Base-by-base conservation (phyloP, 1,140 invertebrate genomes). In the Tachypleus tridentatus region DNA sequence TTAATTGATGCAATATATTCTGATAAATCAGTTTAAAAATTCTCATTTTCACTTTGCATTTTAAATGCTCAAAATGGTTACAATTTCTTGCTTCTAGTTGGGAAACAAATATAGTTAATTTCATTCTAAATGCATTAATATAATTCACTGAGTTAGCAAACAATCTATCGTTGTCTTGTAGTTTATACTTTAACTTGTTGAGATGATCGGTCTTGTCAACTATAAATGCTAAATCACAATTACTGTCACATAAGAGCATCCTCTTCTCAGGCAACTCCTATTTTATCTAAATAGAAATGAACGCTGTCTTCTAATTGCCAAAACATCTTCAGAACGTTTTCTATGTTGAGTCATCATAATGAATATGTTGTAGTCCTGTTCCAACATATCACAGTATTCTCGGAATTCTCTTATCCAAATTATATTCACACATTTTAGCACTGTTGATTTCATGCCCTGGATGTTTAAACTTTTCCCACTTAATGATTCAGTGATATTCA, bases 111-210 rank as follows among this genome's bases (percentile, higher is more conserved):
- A 2, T 3, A 62, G 11, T 54, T 54, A 62, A 54, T 62, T 52
- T 54, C 60, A 29, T 62, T 62, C 53, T 4, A 62, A 62, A 53
- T 62, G 50, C 52, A 62, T 29, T 29, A 29, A 29, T 29, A 29
- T 29, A 0, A 29, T 29, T 29, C 29, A 29, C 29, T 29, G 2
- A 1, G 29, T 29, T 1, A 29, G 29, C 29, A 29, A 29, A 29
- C 29, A 29, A 29, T 29, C 29, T 29, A 2, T 29, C 2, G 0
- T 29, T 29, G 29, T 1, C 29, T 29, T 29, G 29, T 29, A 29
- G 29, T 29, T 7, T 54, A 5, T 53, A 53, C n/a, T 9, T 62
- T 29, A 29, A 61, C 54, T 61, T 61, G 9, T 1, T 52, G 54
- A 61, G 60, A 4, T 54, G 29, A 53, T n/a, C 29, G 53, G 54